These are phyloP conservation scores for Patella pellucida DNA, from an alignment of 2,888 invertebrate genomes.

Conservation along the genomic window DNA sequence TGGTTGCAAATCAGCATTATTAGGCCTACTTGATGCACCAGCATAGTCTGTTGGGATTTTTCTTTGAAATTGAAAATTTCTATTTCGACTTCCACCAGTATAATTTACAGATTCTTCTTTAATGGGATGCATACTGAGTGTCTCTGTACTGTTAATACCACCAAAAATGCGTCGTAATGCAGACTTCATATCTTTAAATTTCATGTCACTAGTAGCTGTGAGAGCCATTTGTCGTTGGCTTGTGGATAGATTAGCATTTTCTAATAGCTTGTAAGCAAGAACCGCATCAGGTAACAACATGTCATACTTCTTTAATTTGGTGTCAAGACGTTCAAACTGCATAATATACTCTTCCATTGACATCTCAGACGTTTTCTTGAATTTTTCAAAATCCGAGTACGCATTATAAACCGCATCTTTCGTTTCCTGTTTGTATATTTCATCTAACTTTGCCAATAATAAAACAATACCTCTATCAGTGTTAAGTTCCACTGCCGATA, in stretches of 20 bases:
- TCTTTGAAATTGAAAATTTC: background rate
- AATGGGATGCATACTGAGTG: background rate
- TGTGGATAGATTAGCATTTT: slow-evolving; percentile 21
- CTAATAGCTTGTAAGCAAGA: slow-evolving; percentile 12
- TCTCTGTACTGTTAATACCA: background rate
- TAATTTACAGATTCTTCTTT: background rate
- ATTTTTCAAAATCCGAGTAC: background rate
- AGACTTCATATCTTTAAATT: slow-evolving; percentile 25
- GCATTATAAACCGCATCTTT: background rate
- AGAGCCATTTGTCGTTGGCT: slow-evolving; percentile 22
- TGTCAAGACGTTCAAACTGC: slow-evolving; percentile 3
- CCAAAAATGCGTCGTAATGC: slow-evolving; percentile 17
- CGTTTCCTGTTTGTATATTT: background rate
- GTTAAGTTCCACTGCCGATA: background rate
- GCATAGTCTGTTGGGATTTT: background rate
- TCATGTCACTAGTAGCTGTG: slow-evolving; percentile 22
- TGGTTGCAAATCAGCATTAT: too few species aligned
- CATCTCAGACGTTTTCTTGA: background rate
- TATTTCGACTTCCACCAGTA: background rate
- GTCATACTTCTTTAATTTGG: background rate
- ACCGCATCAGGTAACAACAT: slow-evolving; percentile 14
- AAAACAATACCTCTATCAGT: background rate
- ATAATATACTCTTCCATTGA: slow-evolving; percentile 9
- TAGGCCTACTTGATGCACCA: too few species aligned
- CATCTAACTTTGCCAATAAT: background rate